Evolutionary conservation across 2,888 invertebrate genomes (phyloP).

Genomic region (Oscheius onirici): DNA sequence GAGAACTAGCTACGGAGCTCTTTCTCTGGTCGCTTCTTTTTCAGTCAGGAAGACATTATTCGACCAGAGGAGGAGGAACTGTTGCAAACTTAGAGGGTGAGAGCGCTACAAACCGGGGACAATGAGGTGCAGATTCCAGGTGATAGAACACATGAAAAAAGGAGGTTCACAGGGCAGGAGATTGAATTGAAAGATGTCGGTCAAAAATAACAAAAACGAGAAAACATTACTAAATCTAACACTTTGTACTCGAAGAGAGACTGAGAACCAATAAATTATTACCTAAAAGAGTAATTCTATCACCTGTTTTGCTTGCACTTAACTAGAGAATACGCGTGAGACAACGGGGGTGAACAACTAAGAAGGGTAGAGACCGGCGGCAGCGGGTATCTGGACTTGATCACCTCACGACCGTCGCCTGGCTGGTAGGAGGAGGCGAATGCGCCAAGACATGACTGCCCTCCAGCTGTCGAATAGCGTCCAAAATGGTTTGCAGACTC

Average conservation of each 20-base stretch:
- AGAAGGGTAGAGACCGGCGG: constrained; percentile 17
- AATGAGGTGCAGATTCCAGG: too few species aligned
- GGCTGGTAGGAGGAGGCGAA: constrained; percentile 50
- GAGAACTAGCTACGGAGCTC: too few species aligned
- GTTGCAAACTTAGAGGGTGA: too few species aligned
- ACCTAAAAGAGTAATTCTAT: constrained; percentile 15
- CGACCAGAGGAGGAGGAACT: too few species aligned
- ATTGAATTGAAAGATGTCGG: not conserved
- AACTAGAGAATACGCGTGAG: constrained; percentile 18
- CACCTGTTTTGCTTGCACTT: constrained; percentile 12
- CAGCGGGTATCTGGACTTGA: not conserved
- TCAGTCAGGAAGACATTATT: too few species aligned
- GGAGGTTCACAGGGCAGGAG: constrained; percentile 1
- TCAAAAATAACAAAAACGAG: not conserved
- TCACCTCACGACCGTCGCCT: constrained; percentile 53
- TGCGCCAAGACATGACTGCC: constrained; percentile 76
- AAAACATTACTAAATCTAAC: not conserved
- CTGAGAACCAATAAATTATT: constrained; percentile 2
- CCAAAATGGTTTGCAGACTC: constrained; percentile 90
- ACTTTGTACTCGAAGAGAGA: not conserved
- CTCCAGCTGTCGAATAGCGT: constrained; percentile 96
- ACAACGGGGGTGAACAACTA: constrained; percentile 15
- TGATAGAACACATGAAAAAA: not conserved
- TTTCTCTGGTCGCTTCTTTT: too few species aligned
- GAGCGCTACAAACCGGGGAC: too few species aligned